phyloP scores from a whole-genome alignment of 2,113 vertebrate genomes.

The Geothlypis trichas region DNA sequence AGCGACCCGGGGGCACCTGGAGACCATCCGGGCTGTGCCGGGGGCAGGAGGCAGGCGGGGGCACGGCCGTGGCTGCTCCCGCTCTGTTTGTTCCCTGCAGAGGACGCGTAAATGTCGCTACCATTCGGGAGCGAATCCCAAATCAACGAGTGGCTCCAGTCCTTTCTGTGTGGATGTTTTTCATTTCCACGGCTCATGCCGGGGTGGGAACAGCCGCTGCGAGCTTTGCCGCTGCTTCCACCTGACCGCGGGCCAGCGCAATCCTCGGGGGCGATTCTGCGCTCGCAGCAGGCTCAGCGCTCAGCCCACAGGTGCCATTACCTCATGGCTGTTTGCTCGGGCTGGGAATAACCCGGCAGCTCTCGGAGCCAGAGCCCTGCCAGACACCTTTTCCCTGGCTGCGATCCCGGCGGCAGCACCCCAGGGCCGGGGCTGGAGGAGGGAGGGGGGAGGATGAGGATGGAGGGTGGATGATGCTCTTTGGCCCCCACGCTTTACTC shows the following conservation, averaged over 20 bases:
- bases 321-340: conserved; percentile 7
- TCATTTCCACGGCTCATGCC: not conserved
- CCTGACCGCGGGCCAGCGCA: not conserved
- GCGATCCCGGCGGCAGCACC: not conserved
- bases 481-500: not conserved
- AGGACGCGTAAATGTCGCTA: not conserved
- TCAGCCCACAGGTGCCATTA: conserved; percentile 40
- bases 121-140: not conserved
- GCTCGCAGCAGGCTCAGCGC: not conserved
- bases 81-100: not conserved
- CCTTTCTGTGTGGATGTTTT: accelerated
- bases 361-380: not conserved
- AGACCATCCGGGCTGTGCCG: accelerated
- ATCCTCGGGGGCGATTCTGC: not conserved
- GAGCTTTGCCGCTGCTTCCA: not conserved
- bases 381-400: conserved; percentile 19
- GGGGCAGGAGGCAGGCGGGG: not conserved
- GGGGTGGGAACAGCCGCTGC: not conserved
- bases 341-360: conserved; percentile 25
- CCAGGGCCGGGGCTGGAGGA: not conserved
- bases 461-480: conserved; percentile 5
- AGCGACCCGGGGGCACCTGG: not conserved
- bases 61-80: not conserved
- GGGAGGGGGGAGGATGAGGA: accelerated
- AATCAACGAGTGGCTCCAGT: accelerated